phyloP scores from a whole-genome alignment of 2,113 vertebrate species.

The Desmodus rotundus region DNA sequence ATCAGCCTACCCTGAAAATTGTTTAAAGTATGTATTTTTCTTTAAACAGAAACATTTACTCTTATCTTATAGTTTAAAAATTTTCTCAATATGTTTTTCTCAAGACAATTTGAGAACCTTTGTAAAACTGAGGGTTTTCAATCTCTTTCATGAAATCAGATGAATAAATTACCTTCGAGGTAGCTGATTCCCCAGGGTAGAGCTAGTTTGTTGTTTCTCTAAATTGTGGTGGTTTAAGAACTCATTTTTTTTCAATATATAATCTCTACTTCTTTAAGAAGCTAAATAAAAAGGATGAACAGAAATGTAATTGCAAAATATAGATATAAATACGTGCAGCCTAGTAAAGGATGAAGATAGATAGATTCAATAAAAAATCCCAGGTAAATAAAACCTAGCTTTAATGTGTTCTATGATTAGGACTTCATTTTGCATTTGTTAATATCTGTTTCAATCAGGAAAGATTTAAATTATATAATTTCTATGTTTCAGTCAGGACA shows the following conservation, averaged over 20 bases:
- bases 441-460: not conserved
- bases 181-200: not conserved
- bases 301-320: not conserved
- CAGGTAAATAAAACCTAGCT: not conserved
- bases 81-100: not conserved
- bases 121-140: conserved; percentile 35
- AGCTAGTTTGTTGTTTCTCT: not conserved
- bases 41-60: conserved; percentile 20
- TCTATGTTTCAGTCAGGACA: not conserved
- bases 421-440: not conserved
- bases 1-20: not conserved
- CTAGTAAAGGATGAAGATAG: not conserved
- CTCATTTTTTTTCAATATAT: not conserved
- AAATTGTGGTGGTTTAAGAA: not conserved
- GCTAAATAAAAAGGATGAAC: not conserved
- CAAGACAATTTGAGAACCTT: not conserved
- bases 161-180: not conserved
- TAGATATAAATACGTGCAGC: not conserved
- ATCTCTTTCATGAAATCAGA: conserved; percentile 36
- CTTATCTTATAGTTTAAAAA: not conserved
- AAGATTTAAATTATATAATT: not conserved
- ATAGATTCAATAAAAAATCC: not conserved
- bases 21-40: not conserved
- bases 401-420: not conserved
- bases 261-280: not conserved